Evolutionary conservation across 1,140 invertebrate species (phyloP).

Genomic region (Euwallacea fornicatus): DNA sequence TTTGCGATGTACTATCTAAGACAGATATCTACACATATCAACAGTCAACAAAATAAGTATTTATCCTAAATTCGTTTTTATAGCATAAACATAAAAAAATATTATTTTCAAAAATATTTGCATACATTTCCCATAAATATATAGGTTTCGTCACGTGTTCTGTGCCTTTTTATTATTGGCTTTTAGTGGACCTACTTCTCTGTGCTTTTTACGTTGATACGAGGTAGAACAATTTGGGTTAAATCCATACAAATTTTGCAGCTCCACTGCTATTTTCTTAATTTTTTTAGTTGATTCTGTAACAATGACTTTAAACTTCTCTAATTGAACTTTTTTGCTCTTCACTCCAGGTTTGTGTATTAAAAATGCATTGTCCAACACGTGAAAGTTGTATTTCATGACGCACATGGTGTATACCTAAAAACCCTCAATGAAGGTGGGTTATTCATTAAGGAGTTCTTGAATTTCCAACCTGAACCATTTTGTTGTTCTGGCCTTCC

Average conservation of each 20-base stretch:
- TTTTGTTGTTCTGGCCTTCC: constrained; percentile 66
- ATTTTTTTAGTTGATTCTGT: constrained; percentile 22
- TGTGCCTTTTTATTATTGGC: background rate
- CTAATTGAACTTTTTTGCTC: constrained; percentile 39
- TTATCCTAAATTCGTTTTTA: too few species aligned
- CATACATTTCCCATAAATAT: too few species aligned
- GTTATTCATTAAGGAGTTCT: background rate
- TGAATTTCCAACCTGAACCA: constrained; percentile 58
- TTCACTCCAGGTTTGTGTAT: constrained; percentile 86
- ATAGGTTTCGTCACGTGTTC: background rate
- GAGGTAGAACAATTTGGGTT: constrained; percentile 8
- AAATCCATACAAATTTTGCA: constrained; percentile 31
- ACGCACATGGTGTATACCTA: constrained; percentile 84
- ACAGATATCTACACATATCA: too few species aligned
- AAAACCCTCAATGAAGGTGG: constrained; percentile 11
- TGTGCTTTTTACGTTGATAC: too few species aligned
- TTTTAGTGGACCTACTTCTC: too few species aligned
- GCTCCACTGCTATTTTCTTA: constrained; percentile 13
- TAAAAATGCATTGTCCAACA: constrained; percentile 84
- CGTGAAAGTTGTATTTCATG: constrained; percentile 84
- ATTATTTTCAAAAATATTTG: too few species aligned
- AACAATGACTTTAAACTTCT: constrained; percentile 26
- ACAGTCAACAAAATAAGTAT: too few species aligned
- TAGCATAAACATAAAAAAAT: too few species aligned
- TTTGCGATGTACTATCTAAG: too few species aligned